These are phyloP conservation scores for Phallusia fumigata DNA, from an alignment of 23 tunicate species.

Conservation along the genomic window DNA sequence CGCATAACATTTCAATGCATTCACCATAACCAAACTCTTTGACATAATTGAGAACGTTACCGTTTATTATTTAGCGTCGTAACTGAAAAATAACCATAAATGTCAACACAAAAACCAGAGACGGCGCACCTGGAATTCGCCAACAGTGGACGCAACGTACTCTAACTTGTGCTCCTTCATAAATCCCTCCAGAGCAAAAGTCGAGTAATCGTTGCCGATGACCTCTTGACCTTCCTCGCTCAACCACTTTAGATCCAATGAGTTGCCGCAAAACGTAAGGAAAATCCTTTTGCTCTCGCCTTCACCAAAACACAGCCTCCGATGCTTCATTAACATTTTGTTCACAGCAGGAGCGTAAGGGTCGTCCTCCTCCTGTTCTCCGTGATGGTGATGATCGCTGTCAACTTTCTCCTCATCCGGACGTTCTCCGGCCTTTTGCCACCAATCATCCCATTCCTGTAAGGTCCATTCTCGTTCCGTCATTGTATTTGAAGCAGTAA, in stretches of 20 bases:
- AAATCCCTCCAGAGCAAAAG: slow-evolving; percentile 49
- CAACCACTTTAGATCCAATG: slow-evolving; percentile 75
- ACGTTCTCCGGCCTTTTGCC: slow-evolving; percentile 37
- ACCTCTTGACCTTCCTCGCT: slow-evolving; percentile 48
- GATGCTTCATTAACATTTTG: slow-evolving; percentile 58
- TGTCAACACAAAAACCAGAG: no score
- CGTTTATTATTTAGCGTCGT: background rate
- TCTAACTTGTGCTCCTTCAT: slow-evolving; percentile 48
- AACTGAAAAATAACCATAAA: no score
- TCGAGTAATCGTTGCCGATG: slow-evolving; percentile 71
- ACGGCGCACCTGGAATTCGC: slow-evolving; percentile 18
- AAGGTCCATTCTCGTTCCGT: slow-evolving; percentile 32
- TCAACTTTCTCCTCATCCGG: slow-evolving; percentile 22
- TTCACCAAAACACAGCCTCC: background rate
- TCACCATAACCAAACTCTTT: no score
- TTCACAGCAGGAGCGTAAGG: slow-evolving; percentile 30
- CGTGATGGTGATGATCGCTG: slow-evolving; percentile 18
- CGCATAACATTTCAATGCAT: no score
- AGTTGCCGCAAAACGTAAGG: slow-evolving; percentile 73
- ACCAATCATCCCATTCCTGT: slow-evolving; percentile 72
- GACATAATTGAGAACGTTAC: no score
- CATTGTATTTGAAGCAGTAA: background rate
- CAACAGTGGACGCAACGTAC: slow-evolving; percentile 20
- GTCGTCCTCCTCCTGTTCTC: slow-evolving; percentile 23
- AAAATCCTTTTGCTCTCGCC: slow-evolving; percentile 30